phyloP scores from a whole-genome alignment of 2,113 vertebrate species.

The Penelope pileata region DNA sequence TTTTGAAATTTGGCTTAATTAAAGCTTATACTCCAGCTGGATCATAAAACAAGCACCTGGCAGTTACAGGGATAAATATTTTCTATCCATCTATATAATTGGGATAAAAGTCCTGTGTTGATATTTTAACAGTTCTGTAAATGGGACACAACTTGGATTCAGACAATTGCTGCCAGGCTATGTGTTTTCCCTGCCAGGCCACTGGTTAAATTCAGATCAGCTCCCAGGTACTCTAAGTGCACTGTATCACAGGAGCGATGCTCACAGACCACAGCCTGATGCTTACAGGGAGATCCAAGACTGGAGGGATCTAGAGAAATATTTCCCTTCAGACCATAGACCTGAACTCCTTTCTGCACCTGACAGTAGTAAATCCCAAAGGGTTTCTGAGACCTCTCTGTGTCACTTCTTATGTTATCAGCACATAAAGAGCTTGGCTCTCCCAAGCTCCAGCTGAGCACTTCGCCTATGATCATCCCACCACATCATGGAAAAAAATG shows the following conservation, averaged over 20 bases:
- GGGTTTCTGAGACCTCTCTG: not conserved
- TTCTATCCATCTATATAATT: not conserved
- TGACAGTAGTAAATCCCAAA: not conserved
- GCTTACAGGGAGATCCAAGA: not conserved
- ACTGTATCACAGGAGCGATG: rapidly evolving
- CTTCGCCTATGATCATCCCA: not conserved
- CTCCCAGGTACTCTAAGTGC: not conserved
- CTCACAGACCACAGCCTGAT: not conserved
- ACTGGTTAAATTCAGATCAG: not conserved
- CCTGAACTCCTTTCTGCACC: not conserved
- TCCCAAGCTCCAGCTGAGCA: not conserved
- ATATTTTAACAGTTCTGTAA: not conserved
- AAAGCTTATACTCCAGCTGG: not conserved
- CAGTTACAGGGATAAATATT: not conserved
- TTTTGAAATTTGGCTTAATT: constrained; percentile 40
- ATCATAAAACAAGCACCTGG: not conserved
- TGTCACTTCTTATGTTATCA: rapidly evolving
- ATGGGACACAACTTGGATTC: not conserved
- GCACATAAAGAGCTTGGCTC: not conserved
- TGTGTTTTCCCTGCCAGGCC: not conserved
- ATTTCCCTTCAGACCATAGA: not conserved
- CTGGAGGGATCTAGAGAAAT: not conserved
- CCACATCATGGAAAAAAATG: not conserved
- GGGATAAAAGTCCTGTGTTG: not conserved
- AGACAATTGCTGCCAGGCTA: not conserved